A percentile compares a stretch with the other conserved stretches of the same genome.
Conservation (phyloP, 2,888 invertebrate species). For the Drosophila yooni region DNA sequence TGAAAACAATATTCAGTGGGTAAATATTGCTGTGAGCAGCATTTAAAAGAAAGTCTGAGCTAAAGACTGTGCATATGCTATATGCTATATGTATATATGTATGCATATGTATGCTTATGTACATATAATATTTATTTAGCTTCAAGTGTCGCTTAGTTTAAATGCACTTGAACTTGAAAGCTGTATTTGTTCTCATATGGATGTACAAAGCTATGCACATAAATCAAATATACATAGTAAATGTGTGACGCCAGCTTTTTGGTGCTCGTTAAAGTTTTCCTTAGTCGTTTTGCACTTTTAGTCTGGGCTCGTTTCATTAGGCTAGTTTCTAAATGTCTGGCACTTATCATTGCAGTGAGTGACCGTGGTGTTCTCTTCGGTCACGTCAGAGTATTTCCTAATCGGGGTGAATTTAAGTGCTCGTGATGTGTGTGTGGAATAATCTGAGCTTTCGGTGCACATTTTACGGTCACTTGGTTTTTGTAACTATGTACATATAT, state of each 20-base stretch:
- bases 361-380: conserved; percentile 29
- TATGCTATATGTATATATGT: neutral
- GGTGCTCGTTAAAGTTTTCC: conserved; percentile 35
- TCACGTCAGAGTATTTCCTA: conserved; percentile 38
- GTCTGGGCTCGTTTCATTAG: conserved; percentile 11
- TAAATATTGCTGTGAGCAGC: conserved; percentile 17
- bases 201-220: conserved; percentile 14
- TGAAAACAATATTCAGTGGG: conserved; percentile 1
- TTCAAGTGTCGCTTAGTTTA: conserved; percentile 54
- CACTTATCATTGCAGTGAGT: conserved; percentile 27
- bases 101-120: neutral
- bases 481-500: neutral
- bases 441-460: conserved; percentile 30
- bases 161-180: conserved; percentile 74
- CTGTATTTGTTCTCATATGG: conserved; percentile 49
- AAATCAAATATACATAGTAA: conserved; percentile 1
- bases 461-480: conserved; percentile 26
- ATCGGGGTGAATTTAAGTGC: conserved; percentile 47
- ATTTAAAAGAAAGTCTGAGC: conserved; percentile 33
- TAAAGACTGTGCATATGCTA: conserved; percentile 2
- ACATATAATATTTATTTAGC: conserved; percentile 10
- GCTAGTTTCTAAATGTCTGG: conserved; percentile 17
- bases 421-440: conserved; percentile 32
- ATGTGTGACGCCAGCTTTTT: conserved; percentile 8
- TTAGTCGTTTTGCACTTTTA: conserved; percentile 15